Base-by-base conservation (phyloP, 2,797 vertebrate species). In the Cichlasoma orientale region DNA sequence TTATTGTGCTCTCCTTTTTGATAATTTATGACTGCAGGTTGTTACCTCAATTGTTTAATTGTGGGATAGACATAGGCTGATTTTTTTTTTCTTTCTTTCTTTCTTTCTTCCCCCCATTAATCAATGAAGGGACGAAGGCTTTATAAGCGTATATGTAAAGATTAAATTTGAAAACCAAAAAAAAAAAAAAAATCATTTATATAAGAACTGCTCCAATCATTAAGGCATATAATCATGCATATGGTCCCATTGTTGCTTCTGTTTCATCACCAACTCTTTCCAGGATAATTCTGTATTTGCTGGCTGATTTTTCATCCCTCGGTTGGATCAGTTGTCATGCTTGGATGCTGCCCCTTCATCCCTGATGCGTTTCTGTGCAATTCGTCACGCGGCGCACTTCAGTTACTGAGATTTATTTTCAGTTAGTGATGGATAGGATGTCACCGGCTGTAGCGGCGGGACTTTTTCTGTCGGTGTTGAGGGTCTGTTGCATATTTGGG, bases 11-110 rank as follows among this genome's bases (percentile, higher is more conserved):
- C 56, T 77, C 33, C 56, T 77, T 36, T 85, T 76, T 79, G 18
- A 50, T 80, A 47, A 89, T 86, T 88, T 83, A 85, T 83, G 84
- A 82, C 59, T 54, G 72, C 50, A 74, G 85, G 47, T 75, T 75
- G 74, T 87, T 70, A 66, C 58, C 25, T 76, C 68, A 77, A 75
- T 79, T 78, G 75, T 77, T 81, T 84, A 57, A 19, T 58, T 44
- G 63, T 82, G 75, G 75, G 74, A 76, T 36, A 56, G 77, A 77
- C 13, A 7, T 78, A 58, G 74, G 55, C 56, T 80, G 70, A 85
- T 80, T 73, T 72, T 36, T 19, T 36, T 59, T 38, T 36, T 10
- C 9, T 9, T 33, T 33, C 7, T 33, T 72, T 13, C 11, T 58
- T 58, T 33, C 2, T 9, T 2, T 33, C 2, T 9, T 9, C 2